phyloP scores from a whole-genome alignment of 2,797 vertebrate genomes.

The Cebuella pygmaea region DNA sequence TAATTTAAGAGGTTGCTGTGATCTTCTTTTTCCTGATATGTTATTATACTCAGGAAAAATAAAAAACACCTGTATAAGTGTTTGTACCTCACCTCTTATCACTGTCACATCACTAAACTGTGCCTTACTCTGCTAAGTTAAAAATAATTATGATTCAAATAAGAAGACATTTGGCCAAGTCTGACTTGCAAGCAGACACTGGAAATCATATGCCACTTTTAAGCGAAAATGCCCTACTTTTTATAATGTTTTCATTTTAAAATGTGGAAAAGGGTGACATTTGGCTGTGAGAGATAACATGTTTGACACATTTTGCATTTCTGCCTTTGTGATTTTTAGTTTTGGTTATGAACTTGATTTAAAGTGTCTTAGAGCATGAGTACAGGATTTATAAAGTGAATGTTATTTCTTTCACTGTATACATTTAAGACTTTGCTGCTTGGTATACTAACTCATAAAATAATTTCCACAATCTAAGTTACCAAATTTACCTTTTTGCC shows the following conservation, averaged over 20 bases:
- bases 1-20: not conserved
- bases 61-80: not conserved
- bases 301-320: constrained; percentile 34
- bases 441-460: constrained; percentile 8
- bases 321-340: constrained; percentile 12
- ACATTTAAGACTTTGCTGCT: constrained; percentile 18
- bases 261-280: constrained; percentile 34
- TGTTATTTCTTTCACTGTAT: not conserved
- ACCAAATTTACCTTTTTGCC: constrained; percentile 7
- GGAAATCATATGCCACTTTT: constrained; percentile 3
- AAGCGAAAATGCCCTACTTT: constrained; percentile 52
- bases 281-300: constrained; percentile 60
- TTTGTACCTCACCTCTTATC: not conserved
- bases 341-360: constrained; percentile 39
- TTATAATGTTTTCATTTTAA: constrained; percentile 57
- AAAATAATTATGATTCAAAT: constrained; percentile 13
- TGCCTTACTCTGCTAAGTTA: constrained; percentile 2
- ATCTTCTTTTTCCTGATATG: not conserved
- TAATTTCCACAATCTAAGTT: constrained; percentile 14
- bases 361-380: not conserved
- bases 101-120: not conserved
- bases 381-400: not conserved
- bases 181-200: not conserved
- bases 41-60: not conserved
- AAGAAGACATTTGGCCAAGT: constrained; percentile 8